Percentiles rank a stretch among this genome's conserved stretches.
Conservation (phyloP, 2,888 invertebrate species). For the Halictus ligatus region DNA sequence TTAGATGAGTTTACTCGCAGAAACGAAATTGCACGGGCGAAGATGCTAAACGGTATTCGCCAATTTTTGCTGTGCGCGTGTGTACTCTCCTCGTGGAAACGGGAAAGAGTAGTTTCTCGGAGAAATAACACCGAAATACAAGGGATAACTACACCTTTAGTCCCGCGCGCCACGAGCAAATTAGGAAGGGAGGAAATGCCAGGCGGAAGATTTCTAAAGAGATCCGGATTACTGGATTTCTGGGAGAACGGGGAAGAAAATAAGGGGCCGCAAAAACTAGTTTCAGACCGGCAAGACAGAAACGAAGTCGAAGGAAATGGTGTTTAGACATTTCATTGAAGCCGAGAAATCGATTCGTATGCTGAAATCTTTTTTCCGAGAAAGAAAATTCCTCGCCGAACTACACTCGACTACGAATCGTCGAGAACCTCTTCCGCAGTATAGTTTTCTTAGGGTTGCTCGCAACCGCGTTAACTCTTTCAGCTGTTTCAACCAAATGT, state of each 20-base stretch:
- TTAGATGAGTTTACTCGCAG: not conserved
- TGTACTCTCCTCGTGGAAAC: not conserved
- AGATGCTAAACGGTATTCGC: not conserved
- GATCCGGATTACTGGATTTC: constrained; percentile 33
- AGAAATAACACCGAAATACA: constrained; percentile 4
- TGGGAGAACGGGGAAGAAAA: constrained; percentile 15
- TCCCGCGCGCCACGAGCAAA: constrained; percentile 16
- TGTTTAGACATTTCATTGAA: not conserved
- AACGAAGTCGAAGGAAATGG: constrained; percentile 7
- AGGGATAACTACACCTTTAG: constrained; percentile 13
- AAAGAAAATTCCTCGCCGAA: not conserved
- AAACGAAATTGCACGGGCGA: not conserved
- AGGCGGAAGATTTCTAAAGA: constrained; percentile 30
- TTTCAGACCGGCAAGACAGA: not conserved
- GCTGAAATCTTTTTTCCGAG: not conserved
- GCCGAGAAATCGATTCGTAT: not conserved
- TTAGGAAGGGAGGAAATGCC: constrained; percentile 22
- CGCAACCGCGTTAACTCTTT: not conserved
- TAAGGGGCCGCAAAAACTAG: constrained; percentile 3
- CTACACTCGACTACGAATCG: not conserved
- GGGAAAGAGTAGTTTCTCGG: not conserved
- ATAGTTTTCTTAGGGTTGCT: not conserved
- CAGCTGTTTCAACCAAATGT: not conserved
- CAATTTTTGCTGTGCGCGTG: not conserved
- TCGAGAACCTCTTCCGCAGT: not conserved